Evolutionary conservation across 2,797 vertebrate species (phyloP).

Genomic region (Dryobates pubescens): DNA sequence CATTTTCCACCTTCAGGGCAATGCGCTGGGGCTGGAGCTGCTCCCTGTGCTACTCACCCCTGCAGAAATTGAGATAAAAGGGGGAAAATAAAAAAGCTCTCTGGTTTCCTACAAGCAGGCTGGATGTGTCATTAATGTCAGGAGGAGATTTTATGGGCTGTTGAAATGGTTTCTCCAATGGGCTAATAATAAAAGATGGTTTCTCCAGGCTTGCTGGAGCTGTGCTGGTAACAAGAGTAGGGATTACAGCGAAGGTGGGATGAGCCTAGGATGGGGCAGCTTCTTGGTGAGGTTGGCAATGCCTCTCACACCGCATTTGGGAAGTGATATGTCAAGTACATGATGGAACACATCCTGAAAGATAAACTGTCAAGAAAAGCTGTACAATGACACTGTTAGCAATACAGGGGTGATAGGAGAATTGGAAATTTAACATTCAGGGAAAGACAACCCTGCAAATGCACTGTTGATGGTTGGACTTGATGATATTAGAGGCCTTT

Average conservation of each 20-base stretch:
- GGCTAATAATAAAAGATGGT: background rate
- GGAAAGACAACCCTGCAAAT: background rate
- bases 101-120: background rate
- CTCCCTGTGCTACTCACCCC: background rate
- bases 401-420: background rate
- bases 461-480: no score
- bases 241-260: background rate
- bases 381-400: background rate
- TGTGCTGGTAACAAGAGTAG: background rate
- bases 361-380: background rate
- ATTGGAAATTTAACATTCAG: constrained; percentile 1
- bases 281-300: background rate
- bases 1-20: accelerated
- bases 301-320: accelerated
- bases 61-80: background rate
- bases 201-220: background rate
- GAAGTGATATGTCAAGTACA: background rate
- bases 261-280: background rate
- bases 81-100: background rate
- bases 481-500: no score
- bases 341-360: background rate
- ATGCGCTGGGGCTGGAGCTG: background rate
- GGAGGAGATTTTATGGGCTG: background rate
- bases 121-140: background rate
- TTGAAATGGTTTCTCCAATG: background rate